Conservation (phyloP, 2,113 vertebrate species). For the Otocyon megalotis region DNA sequence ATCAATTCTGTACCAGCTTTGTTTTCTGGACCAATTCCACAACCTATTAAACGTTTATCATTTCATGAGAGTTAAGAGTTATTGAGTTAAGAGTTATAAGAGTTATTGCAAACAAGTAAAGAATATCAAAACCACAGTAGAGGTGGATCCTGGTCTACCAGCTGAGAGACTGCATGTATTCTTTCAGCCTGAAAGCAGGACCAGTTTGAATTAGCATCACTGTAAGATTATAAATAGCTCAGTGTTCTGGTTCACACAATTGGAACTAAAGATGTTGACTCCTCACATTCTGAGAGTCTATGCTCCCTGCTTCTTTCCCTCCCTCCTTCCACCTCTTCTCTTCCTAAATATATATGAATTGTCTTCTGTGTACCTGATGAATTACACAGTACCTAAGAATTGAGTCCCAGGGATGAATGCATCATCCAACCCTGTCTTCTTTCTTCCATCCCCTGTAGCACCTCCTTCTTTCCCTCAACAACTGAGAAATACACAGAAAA, state of each 20-base stretch:
- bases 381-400: background rate
- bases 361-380: background rate
- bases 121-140: background rate
- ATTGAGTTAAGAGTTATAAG: background rate
- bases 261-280: background rate
- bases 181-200: background rate
- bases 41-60: background rate
- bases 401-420: background rate
- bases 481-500: background rate
- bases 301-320: background rate
- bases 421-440: background rate
- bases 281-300: background rate
- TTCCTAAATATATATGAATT: background rate
- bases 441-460: background rate
- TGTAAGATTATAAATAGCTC: background rate
- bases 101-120: background rate
- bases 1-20: background rate
- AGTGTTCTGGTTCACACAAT: background rate
- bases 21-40: conserved; percentile 1
- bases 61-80: background rate
- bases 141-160: background rate
- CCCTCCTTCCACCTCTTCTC: background rate
- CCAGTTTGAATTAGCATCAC: background rate
- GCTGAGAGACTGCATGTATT: background rate
- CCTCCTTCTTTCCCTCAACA: background rate